phyloP scores from a whole-genome alignment of 2,113 vertebrate genomes.

The Mustela nigripes region DNA sequence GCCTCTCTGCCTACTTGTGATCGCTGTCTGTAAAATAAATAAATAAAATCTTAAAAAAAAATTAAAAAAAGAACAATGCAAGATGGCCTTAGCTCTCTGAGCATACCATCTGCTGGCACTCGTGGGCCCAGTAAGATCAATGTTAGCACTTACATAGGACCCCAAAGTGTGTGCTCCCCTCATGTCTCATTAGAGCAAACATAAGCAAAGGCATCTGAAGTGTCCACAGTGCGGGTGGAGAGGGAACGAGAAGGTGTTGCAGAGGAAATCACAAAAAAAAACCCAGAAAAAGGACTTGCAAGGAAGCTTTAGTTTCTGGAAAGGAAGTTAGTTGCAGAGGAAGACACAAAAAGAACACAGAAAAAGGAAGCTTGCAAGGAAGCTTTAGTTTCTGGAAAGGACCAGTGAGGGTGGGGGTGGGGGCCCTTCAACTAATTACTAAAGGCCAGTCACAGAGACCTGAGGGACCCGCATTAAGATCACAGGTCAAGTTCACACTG shows the following conservation, averaged over 20 bases:
- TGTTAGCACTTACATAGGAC: fast-evolving
- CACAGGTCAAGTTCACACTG: not conserved
- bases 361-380: not conserved
- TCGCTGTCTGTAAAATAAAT: too few species aligned
- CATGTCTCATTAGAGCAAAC: not conserved
- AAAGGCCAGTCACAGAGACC: not conserved
- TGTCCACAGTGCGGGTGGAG: not conserved
- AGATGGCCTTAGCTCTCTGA: not conserved
- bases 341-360: not conserved
- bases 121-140: not conserved
- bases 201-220: not conserved
- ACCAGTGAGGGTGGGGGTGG: fast-evolving
- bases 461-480: not conserved
- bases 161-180: not conserved
- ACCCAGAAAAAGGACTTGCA: not conserved
- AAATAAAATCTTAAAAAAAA: too few species aligned
- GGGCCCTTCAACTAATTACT: not conserved
- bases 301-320: not conserved
- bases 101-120: not conserved
- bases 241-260: not conserved
- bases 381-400: not conserved
- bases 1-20: too few species aligned
- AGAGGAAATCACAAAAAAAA: not conserved
- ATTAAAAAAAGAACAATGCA: not conserved
- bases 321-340: not conserved